Conservation (phyloP, 2,113 vertebrate species). For the Xiphophorus hellerii region DNA sequence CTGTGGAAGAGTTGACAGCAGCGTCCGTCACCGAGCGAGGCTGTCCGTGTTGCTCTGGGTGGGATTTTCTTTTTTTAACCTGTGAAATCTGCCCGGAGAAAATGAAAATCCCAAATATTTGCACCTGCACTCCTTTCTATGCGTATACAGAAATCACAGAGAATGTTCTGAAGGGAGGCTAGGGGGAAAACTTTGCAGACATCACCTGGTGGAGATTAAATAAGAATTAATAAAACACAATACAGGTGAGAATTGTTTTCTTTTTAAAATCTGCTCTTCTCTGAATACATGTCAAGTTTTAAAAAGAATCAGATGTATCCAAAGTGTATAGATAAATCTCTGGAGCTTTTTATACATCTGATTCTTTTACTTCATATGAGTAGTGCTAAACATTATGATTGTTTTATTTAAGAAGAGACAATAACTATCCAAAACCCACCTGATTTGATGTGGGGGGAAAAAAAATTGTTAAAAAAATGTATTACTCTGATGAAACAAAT, state of each 20-base stretch:
- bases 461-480: too few species aligned
- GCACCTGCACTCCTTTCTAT: not conserved
- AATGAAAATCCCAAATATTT: not conserved
- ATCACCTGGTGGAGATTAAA: not conserved
- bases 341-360: too few species aligned
- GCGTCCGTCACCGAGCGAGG: conserved; percentile 3
- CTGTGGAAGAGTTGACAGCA: conserved; percentile 13
- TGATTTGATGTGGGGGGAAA: too few species aligned
- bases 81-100: too few species aligned
- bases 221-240: not conserved
- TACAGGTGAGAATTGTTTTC: not conserved
- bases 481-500: too few species aligned
- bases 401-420: too few species aligned
- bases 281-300: not conserved
- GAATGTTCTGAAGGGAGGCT: not conserved
- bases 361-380: not conserved
- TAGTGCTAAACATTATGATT: too few species aligned
- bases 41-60: not conserved
- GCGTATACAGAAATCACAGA: not conserved
- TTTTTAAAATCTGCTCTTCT: not conserved
- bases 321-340: not conserved
- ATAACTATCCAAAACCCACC: too few species aligned
- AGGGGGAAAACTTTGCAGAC: not conserved
- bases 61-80: not conserved
- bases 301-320: not conserved